Evolutionary conservation across 2,888 invertebrate species (phyloP).

Genomic region (Tenthredo mesomela): DNA sequence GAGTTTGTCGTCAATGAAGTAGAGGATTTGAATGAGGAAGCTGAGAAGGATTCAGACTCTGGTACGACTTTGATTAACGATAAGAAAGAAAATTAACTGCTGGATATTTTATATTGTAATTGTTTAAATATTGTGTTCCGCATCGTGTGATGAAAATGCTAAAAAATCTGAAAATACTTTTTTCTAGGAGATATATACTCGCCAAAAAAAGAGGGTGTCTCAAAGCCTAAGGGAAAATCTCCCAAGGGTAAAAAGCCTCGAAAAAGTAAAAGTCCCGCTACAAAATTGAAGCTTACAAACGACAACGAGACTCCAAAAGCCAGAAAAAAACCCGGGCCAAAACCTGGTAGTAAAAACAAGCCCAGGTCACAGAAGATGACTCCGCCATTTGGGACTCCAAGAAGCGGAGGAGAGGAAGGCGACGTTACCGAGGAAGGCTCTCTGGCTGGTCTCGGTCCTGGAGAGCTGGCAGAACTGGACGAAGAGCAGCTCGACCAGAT

Average conservation of each 20-base stretch:
- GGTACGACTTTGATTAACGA: slow-evolving; percentile 64
- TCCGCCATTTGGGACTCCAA: slow-evolving; percentile 59
- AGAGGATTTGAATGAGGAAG: slow-evolving; percentile 76
- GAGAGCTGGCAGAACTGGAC: slow-evolving; percentile 73
- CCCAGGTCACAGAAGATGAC: slow-evolving; percentile 66
- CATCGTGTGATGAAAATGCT: not conserved
- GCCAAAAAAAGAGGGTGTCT: slow-evolving; percentile 70
- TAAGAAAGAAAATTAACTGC: not conserved
- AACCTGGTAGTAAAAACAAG: slow-evolving; percentile 75
- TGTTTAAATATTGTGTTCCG: not conserved
- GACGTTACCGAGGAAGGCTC: slow-evolving; percentile 65
- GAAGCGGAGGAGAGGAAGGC: slow-evolving; percentile 56
- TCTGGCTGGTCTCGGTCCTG: slow-evolving; percentile 70
- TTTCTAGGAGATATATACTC: slow-evolving; percentile 73
- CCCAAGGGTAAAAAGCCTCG: slow-evolving; percentile 69
- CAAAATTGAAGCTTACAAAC: slow-evolving; percentile 63
- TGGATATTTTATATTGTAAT: not conserved
- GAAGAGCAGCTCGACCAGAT: slow-evolving; percentile 73
- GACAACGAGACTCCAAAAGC: slow-evolving; percentile 72
- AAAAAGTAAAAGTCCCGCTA: slow-evolving; percentile 70
- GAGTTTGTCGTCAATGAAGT: slow-evolving; percentile 80
- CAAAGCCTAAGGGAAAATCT: slow-evolving; percentile 70
- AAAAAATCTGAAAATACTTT: not conserved
- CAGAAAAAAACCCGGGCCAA: slow-evolving; percentile 75
- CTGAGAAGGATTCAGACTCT: slow-evolving; percentile 76